Conservation (phyloP, 2,797 vertebrate genomes). For the Diplodus sargus region DNA sequence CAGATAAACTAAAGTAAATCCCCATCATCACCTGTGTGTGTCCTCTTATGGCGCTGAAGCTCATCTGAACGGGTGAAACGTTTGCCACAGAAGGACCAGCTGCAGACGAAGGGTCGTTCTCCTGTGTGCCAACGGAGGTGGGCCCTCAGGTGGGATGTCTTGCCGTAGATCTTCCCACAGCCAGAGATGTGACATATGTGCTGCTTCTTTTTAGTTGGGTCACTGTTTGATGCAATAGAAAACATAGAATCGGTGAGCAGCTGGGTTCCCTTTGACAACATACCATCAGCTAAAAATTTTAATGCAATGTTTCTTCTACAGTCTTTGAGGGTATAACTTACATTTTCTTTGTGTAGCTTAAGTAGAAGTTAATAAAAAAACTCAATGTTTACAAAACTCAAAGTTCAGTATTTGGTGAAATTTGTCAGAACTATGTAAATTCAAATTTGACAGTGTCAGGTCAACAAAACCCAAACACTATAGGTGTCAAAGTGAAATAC, state of each 20-base stretch:
- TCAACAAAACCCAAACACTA: background rate
- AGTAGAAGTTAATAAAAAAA: background rate
- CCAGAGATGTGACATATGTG: constrained; percentile 96
- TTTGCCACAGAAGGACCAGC: constrained; percentile 94
- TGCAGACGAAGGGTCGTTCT: constrained; percentile 93
- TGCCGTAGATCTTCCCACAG: constrained; percentile 96
- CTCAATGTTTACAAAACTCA: background rate
- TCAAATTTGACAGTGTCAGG: too few relatives aligned
- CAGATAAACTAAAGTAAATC: constrained; percentile 46
- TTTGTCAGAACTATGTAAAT: too few relatives aligned
- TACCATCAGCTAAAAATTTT: background rate
- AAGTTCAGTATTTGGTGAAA: too few relatives aligned
- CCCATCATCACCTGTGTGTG: constrained; percentile 89
- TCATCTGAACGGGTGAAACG: constrained; percentile 95
- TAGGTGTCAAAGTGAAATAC: background rate
- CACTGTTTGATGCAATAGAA: constrained; percentile 73
- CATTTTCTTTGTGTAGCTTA: background rate
- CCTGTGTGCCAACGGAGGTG: constrained; percentile 98
- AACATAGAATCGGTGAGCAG: background rate
- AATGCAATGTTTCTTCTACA: background rate
- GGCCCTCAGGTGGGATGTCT: constrained; percentile 95
- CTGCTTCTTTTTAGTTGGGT: constrained; percentile 96
- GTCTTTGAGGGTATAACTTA: background rate
- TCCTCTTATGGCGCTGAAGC: constrained; percentile 95
- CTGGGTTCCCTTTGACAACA: background rate